Conservation (phyloP, 2,113 vertebrate species). For the Bubalus kerabau region DNA sequence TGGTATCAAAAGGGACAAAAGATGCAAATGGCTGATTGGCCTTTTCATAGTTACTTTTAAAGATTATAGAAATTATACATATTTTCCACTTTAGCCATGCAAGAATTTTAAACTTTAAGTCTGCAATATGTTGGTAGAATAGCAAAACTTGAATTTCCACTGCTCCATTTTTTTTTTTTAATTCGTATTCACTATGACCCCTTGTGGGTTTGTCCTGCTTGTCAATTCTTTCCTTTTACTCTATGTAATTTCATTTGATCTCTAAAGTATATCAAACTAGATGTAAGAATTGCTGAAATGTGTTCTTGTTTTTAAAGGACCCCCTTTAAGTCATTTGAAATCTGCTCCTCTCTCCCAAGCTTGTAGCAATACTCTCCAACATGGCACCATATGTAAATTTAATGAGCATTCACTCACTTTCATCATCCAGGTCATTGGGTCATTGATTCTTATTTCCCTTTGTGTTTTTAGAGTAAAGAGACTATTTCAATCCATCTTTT, state of each 20-base stretch:
- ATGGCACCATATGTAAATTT: constrained; percentile 48
- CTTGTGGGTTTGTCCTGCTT: not conserved
- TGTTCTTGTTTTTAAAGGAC: constrained; percentile 11
- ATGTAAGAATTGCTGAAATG: not conserved
- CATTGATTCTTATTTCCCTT: constrained; percentile 53
- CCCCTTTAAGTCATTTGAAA: constrained; percentile 18
- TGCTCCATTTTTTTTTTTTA: not conserved
- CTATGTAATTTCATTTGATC: not conserved
- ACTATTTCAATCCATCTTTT: constrained; percentile 15
- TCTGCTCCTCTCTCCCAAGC: constrained; percentile 9
- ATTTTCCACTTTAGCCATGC: not conserved
- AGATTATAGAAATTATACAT: not conserved
- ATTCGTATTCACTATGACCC: not conserved
- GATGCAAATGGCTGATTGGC: not conserved
- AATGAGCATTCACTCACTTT: constrained; percentile 49
- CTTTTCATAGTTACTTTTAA: not conserved
- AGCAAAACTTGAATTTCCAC: not conserved
- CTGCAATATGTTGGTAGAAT: not conserved
- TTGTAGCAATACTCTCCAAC: not conserved
- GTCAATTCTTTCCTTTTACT: not conserved
- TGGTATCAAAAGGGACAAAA: not conserved
- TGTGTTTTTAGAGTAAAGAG: constrained; percentile 45
- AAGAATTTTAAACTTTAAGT: not conserved
- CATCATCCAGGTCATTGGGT: constrained; percentile 57
- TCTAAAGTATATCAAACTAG: not conserved